Evolutionary conservation across 2,113 vertebrate species (phyloP), one percentile per base, ranked within the genome.

Genomic region (Xiphophorus maculatus): DNA sequence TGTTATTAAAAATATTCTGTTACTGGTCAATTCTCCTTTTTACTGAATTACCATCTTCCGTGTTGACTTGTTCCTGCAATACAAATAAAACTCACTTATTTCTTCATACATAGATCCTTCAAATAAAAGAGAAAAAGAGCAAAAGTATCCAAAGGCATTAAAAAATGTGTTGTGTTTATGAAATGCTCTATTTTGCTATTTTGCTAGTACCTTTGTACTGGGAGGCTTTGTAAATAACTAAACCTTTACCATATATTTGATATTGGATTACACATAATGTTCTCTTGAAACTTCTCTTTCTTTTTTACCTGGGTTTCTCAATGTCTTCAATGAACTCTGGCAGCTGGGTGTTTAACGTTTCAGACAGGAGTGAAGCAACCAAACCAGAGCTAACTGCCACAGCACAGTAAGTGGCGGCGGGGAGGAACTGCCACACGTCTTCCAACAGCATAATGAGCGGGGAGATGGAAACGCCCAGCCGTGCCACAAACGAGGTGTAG

Each of bases 281-380:
- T 61, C 6, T 6, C 67, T 28, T 32, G 12, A 60, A 35, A 76
- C 5, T 19, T 19, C 9, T 4, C 48, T 60, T 22, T 3, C 29
- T 32, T 63, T 28, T 51, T 32, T 80, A 96, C 96, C 95, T 93
- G 10, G 84, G 89, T 74, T 88, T 84, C 63, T 97, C 95, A 78
- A 97, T 88, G 6, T 96, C 96, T 29, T 95, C 90, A 1, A 97
- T 95, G 63, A 94, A 94, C 88, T 97, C 94, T 25, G 95, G 96
- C 61, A 97, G 83, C 19, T 62, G 85, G 5, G 71, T 61, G 22
- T 91, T 82, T 75, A 82, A 85, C 0, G 96, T 97, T 91, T 97
- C 96, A 17, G 95, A 95, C 28, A 97, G 91, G 65, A 95, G 85
- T 27, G 88, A 90, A 2, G 92, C 76, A 25, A 92, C 83, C 12